Evolutionary conservation across 2,888 invertebrate genomes (phyloP), one percentile per base, ranked within the genome.

Genomic region (Pachliopta kotzebuea): DNA sequence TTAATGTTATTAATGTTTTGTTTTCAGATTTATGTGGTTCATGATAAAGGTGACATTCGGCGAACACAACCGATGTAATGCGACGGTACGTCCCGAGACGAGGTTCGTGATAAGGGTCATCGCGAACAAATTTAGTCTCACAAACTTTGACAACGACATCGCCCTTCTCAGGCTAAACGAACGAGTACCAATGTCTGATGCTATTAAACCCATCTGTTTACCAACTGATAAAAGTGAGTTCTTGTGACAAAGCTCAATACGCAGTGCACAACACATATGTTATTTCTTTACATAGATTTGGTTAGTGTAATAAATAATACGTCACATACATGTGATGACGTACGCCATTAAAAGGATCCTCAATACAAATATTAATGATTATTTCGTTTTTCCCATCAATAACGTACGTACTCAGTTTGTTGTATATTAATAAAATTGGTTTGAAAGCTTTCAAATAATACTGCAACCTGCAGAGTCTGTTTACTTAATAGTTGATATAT

Each of bases 31-130:
- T 84, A 96, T 97, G 96, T 97, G 97, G 97, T 97, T 97, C 87
- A 96, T 97, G 96, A 96, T 97, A 81, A 96, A 96, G 85, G 96
- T 96, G 69, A 96, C 96, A 18, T 96, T 97, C 74, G 97, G 97
- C 0, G 97, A 97, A 82, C 96, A 97, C 81, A 95, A 97, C 85
- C 94, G 96, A 56, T 97, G 97, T 85, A 94, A 94, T 74, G 94
- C 95, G 60, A 94, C 94, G 53, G 86, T 85, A 56, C 92, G 94
- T 57, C 95, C 96, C 0, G 96, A 97, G 84, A 95, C 96, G 0
- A 93, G 96, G 71, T 96, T 96, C 80, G 96, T 96, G 54, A 83
- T 96, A 31, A 91, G 96, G 60, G 95, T 96, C 56, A 93, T 95
- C 62, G 93, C 95, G 11, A 96, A 96, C 71, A 95, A 96, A 74